phyloP scores from a whole-genome alignment of 2,797 vertebrate species.

The Ciconia nigra region DNA sequence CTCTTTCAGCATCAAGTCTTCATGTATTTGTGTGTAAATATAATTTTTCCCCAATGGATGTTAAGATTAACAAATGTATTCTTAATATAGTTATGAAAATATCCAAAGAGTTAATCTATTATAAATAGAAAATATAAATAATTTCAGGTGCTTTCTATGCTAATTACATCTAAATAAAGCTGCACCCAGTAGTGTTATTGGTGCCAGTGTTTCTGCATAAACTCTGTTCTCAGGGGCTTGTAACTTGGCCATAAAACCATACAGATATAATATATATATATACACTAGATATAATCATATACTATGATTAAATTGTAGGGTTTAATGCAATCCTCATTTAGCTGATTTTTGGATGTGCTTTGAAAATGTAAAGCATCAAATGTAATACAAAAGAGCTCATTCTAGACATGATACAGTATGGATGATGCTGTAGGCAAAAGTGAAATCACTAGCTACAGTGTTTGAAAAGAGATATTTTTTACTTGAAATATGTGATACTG shows the following conservation, averaged over 20 bases:
- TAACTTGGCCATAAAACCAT: constrained; percentile 44
- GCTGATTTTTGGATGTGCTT: constrained; percentile 26
- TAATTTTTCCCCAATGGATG: not conserved
- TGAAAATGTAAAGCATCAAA: constrained; percentile 26
- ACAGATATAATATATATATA: constrained; percentile 3
- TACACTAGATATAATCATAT: not conserved
- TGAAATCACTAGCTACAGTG: not conserved
- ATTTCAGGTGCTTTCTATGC: constrained; percentile 30
- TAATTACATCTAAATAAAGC: constrained; percentile 15
- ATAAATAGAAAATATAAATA: constrained; percentile 50
- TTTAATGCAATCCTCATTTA: constrained; percentile 48
- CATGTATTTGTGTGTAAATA: constrained; percentile 46
- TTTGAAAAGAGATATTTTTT: constrained; percentile 21
- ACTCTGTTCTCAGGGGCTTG: constrained; percentile 68
- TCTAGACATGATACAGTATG: not conserved
- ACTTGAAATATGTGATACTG: constrained; percentile 48
- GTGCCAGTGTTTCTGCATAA: constrained; percentile 57
- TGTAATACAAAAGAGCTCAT: constrained; percentile 3
- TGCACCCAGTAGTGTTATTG: not conserved
- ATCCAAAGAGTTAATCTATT: constrained; percentile 57
- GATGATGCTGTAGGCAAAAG: not conserved
- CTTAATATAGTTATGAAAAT: constrained; percentile 35
- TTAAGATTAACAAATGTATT: constrained; percentile 48
- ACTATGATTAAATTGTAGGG: not conserved
- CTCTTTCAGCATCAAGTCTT: not conserved